Evolutionary conservation across 2,113 vertebrate species (phyloP).

Genomic region (Oncorhynchus gorbuscha): DNA sequence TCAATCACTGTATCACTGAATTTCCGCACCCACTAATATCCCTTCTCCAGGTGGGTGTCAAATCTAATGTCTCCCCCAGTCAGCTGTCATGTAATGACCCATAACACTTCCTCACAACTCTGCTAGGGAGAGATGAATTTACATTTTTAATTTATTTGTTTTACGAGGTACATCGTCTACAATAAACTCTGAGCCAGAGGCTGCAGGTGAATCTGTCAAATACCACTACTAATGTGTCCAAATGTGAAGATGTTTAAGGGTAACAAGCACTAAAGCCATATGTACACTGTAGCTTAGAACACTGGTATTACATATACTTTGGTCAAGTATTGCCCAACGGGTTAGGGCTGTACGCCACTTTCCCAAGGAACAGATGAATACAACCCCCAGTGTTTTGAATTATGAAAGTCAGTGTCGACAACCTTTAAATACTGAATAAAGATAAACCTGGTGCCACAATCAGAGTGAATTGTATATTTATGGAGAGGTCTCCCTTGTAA

Average conservation of each 20-base stretch:
- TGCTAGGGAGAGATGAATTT: conserved; percentile 33
- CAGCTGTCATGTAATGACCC: conserved; percentile 30
- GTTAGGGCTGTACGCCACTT: too few species aligned
- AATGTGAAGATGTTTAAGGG: background rate
- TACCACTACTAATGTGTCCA: conserved; percentile 7
- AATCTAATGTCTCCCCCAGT: background rate
- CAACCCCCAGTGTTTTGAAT: too few species aligned
- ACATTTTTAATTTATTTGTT: conserved; percentile 18
- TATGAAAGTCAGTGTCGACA: too few species aligned
- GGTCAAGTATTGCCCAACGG: too few species aligned
- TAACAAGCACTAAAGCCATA: background rate
- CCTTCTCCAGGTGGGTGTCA: too few species aligned
- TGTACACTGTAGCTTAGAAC: background rate
- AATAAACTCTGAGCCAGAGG: conserved; percentile 27
- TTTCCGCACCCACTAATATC: background rate
- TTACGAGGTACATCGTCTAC: conserved; percentile 54
- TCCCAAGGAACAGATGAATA: too few species aligned
- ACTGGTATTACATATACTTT: too few species aligned
- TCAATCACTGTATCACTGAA: too few species aligned
- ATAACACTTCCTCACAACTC: conserved; percentile 43
- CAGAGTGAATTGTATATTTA: too few species aligned
- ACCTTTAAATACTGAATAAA: too few species aligned
- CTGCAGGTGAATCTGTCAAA: conserved; percentile 10
- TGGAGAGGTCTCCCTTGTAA: too few species aligned
- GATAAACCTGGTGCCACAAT: too few species aligned